phyloP scores from a whole-genome alignment of 2,113 vertebrate species.

The Bubalus kerabau region DNA sequence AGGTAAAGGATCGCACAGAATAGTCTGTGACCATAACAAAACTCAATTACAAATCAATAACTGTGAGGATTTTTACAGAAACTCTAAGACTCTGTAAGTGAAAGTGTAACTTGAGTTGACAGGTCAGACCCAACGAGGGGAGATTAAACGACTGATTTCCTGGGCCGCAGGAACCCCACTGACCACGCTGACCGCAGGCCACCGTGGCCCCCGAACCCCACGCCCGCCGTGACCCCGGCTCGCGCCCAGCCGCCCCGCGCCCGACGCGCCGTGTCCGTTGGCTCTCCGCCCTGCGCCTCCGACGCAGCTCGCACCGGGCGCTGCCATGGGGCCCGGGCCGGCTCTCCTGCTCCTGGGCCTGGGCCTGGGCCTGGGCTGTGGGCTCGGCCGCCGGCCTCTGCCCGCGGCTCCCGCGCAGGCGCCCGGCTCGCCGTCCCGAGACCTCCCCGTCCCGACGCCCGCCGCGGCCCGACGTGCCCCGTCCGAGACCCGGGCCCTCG shows the following conservation, averaged over 20 bases:
- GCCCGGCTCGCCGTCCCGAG: neutral
- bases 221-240: neutral
- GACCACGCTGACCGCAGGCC: too few relatives aligned
- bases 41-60: neutral
- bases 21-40: neutral
- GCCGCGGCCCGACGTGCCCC: too few relatives aligned
- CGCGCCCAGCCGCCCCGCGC: neutral
- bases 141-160: neutral
- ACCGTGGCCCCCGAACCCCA: neutral
- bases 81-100: neutral
- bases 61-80: neutral
- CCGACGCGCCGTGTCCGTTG: neutral
- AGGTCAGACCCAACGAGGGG: neutral
- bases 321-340: neutral
- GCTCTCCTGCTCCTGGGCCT: neutral
- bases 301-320: neutral
- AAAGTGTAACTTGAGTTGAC: too few relatives aligned
- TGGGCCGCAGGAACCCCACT: neutral
- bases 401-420: neutral
- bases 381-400: neutral
- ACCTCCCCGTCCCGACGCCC: too few relatives aligned
- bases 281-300: neutral
- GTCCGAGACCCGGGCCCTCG: too few relatives aligned
- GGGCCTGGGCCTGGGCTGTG: neutral
- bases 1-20: neutral